phyloP scores from a whole-genome alignment of 2,797 vertebrate genomes.

The Capromys pilorides region DNA sequence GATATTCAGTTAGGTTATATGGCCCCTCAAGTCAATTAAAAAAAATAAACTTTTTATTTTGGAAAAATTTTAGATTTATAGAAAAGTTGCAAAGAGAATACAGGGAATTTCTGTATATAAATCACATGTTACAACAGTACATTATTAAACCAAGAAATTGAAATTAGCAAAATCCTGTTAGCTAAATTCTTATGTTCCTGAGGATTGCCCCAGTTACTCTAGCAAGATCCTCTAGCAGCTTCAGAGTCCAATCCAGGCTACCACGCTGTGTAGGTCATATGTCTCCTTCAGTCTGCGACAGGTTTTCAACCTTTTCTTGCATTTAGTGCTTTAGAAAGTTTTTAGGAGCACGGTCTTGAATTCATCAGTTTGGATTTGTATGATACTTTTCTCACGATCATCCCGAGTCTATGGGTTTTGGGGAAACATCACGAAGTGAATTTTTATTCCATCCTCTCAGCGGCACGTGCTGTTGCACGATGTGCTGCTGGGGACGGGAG shows the following conservation, averaged over 20 bases:
- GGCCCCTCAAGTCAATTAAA: neutral
- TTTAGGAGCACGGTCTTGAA: neutral
- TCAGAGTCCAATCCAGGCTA: neutral
- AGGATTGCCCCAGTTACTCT: neutral
- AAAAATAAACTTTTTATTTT: neutral
- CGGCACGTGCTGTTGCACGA: neutral
- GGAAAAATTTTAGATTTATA: slow-evolving; percentile 6
- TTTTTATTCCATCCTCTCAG: neutral
- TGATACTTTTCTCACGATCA: neutral
- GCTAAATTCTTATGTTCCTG: neutral
- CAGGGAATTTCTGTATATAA: neutral
- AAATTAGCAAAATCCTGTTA: neutral
- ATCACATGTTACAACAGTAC: neutral
- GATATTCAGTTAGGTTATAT: neutral
- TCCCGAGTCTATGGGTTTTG: neutral
- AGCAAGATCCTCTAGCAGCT: neutral
- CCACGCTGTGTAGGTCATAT: neutral
- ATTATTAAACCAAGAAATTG: neutral
- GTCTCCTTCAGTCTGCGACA: neutral
- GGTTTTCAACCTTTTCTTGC: neutral
- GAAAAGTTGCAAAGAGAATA: neutral
- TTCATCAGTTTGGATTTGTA: neutral
- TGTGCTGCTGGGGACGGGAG: neutral
- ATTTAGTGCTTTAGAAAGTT: neutral
- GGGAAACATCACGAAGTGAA: neutral